Percentiles rank a stretch among this genome's conserved stretches.
These are phyloP conservation scores for Sitodiplosis mosellana DNA, from an alignment of 1,140 invertebrate genomes.

Conservation along the genomic window DNA sequence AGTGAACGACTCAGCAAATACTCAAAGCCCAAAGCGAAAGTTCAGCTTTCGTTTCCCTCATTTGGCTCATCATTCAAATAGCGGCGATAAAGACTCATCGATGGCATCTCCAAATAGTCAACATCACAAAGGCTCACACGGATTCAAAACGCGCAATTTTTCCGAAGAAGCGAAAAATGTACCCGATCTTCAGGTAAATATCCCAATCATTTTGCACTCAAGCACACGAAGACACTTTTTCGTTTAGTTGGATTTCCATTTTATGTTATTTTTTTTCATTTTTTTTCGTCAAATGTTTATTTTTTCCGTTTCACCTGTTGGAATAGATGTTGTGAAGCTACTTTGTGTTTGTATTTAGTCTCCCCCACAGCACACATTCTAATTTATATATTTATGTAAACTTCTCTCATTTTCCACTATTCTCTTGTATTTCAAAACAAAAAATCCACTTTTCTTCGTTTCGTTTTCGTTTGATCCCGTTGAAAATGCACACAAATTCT, in stretches of 20 bases:
- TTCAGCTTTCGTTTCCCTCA: slow-evolving; percentile 72
- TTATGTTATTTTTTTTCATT: slow-evolving; percentile 11
- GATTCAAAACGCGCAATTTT: slow-evolving; percentile 59
- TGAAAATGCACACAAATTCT: background rate
- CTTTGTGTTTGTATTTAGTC: background rate
- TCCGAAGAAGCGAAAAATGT: slow-evolving; percentile 78
- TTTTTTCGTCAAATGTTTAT: slow-evolving; percentile 9
- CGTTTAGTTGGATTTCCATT: slow-evolving; percentile 5
- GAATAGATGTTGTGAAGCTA: slow-evolving; percentile 3
- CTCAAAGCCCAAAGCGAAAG: slow-evolving; percentile 63
- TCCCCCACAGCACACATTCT: too few relatives aligned
- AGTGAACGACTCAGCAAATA: slow-evolving; percentile 44
- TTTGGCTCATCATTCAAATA: slow-evolving; percentile 5
- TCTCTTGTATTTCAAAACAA: too few relatives aligned
- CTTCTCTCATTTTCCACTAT: too few relatives aligned
- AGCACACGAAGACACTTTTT: background rate
- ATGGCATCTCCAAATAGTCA: background rate
- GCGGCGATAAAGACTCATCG: slow-evolving; percentile 1
- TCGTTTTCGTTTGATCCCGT: background rate
- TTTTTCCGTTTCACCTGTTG: slow-evolving; percentile 5
- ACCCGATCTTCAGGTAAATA: slow-evolving; percentile 53
- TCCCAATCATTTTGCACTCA: background rate
- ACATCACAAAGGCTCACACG: slow-evolving; percentile 4
- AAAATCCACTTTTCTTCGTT: background rate
- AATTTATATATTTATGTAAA: too few relatives aligned